Evolutionary conservation across 2,797 vertebrate species (phyloP).

Genomic region (Neoniphon sammara): DNA sequence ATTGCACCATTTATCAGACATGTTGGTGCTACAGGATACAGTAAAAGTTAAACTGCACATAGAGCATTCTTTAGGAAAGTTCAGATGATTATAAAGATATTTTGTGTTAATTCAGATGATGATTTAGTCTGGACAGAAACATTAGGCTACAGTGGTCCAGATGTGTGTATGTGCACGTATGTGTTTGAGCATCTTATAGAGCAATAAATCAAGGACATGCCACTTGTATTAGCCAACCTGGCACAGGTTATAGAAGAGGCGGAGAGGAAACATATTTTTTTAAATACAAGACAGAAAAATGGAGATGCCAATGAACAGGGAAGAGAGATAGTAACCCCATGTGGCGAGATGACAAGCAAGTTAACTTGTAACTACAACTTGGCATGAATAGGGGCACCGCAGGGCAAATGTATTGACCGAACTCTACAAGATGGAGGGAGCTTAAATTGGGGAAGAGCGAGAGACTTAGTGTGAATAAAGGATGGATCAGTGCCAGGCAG

Average conservation of each 20-base stretch:
- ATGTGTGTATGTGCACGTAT: background rate
- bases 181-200: constrained; percentile 2
- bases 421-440: constrained; percentile 45
- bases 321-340: constrained; percentile 28
- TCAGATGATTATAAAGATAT: too few species aligned
- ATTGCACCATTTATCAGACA: too few species aligned
- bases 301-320: constrained; percentile 33
- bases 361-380: constrained; percentile 47
- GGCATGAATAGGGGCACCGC: constrained; percentile 38
- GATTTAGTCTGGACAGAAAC: too few species aligned
- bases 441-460: constrained; percentile 32
- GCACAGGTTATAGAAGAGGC: background rate
- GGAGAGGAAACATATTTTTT: constrained; percentile 17
- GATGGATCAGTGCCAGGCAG: constrained; percentile 43
- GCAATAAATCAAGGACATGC: background rate
- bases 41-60: too few species aligned
- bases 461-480: constrained; percentile 9
- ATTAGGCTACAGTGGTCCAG: too few species aligned
- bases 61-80: too few species aligned
- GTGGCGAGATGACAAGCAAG: constrained; percentile 33
- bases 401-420: constrained; percentile 53
- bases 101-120: too few species aligned
- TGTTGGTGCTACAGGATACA: too few species aligned
- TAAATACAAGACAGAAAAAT: background rate
- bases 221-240: background rate